Evolutionary conservation across 2,113 vertebrate species (phyloP).

Genomic region (Apaloderma vittatum): DNA sequence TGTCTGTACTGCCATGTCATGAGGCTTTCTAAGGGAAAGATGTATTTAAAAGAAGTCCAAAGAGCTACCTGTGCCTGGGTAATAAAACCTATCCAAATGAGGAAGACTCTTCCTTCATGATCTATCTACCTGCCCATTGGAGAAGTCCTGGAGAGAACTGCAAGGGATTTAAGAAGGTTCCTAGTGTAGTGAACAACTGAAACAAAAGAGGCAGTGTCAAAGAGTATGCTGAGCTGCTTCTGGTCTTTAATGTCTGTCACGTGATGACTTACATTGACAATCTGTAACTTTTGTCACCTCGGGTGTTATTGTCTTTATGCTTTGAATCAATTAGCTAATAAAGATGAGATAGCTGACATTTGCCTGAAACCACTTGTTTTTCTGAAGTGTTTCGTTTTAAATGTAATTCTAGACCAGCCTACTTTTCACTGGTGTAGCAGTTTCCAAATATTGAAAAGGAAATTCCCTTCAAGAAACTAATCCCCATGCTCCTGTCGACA

Average conservation of each 20-base stretch:
- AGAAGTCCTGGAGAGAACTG: background rate
- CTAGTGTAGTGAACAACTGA: background rate
- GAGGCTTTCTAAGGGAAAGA: background rate
- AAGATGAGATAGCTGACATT: background rate
- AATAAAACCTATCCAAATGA: background rate
- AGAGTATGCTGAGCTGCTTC: background rate
- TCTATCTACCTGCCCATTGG: background rate
- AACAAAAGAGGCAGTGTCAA: background rate
- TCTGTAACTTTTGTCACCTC: background rate
- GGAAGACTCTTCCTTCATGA: background rate
- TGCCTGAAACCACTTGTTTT: slow-evolving; percentile 3
- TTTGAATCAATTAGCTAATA: background rate
- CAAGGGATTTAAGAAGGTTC: background rate
- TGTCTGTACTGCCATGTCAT: background rate
- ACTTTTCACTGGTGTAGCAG: background rate
- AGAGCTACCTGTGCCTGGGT: background rate
- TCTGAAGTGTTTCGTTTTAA: background rate
- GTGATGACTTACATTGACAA: background rate
- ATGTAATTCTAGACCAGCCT: background rate
- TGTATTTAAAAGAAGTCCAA: background rate
- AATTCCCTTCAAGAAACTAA: slow-evolving; percentile 5
- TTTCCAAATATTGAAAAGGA: background rate
- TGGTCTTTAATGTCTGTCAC: background rate
- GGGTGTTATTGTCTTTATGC: background rate
- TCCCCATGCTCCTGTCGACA: background rate